These are phyloP conservation scores for Theocolax elegans DNA, from an alignment of 1,140 invertebrate species.

Conservation along the genomic window DNA sequence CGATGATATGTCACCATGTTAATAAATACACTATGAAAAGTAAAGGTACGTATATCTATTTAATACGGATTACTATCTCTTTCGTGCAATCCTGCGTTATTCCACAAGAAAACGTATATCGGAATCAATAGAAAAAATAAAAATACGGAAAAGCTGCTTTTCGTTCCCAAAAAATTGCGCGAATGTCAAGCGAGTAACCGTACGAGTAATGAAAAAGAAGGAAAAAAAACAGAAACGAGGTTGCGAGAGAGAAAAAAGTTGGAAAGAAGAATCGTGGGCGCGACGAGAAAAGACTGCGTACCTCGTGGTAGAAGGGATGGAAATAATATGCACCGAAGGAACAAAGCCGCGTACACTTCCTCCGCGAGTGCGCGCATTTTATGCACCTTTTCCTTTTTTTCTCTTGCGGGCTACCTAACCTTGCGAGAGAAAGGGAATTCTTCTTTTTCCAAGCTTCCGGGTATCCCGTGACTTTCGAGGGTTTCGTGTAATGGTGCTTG, in stretches of 20 bases:
- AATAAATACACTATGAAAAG: no score
- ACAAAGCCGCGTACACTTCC: slow-evolving; percentile 19
- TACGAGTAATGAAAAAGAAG: slow-evolving; percentile 3
- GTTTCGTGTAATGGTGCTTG: background rate
- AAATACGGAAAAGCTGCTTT: background rate
- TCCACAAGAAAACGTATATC: no score
- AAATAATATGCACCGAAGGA: slow-evolving; percentile 27
- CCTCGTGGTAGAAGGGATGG: background rate
- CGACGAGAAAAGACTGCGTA: background rate
- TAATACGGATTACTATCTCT: no score
- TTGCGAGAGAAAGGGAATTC: background rate
- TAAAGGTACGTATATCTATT: no score
- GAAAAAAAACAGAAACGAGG: background rate
- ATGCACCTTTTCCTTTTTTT: background rate
- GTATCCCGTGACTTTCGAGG: background rate
- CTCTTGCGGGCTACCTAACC: background rate
- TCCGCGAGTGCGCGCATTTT: background rate
- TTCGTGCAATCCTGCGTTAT: no score
- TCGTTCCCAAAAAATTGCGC: slow-evolving; percentile 3
- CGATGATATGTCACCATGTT: no score
- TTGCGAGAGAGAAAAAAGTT: slow-evolving; percentile 1
- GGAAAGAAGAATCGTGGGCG: background rate
- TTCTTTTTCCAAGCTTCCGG: background rate
- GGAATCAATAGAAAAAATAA: background rate
- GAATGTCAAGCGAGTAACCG: slow-evolving; percentile 7